These are phyloP conservation scores for Rhadina sibilatrix DNA, from an alignment of 2,113 vertebrate species.

Conservation along the genomic window DNA sequence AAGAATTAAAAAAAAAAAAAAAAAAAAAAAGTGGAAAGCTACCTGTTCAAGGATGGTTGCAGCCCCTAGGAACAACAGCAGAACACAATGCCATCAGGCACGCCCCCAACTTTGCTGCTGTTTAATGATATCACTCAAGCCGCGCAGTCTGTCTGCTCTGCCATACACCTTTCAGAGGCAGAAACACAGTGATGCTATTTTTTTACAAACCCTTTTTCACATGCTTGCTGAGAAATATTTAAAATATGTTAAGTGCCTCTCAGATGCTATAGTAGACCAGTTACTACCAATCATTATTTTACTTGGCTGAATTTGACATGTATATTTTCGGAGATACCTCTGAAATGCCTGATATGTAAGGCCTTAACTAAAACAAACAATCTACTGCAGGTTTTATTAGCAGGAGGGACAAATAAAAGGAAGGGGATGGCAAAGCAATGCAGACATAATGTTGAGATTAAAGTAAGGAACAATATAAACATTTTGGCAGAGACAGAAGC, in stretches of 20 bases:
- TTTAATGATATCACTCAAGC: not conserved
- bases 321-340: not conserved
- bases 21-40: not conserved
- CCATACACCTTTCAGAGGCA: not conserved
- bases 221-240: not conserved
- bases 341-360: not conserved
- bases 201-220: not conserved
- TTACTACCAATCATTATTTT: not conserved
- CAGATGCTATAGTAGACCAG: not conserved
- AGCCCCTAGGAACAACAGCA: not conserved
- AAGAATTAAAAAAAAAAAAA: not conserved
- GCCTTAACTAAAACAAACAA: not conserved
- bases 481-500: not conserved
- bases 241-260: not conserved
- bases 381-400: not conserved
- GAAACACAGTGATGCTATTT: not conserved
- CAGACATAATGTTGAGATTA: not conserved
- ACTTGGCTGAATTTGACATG: not conserved
- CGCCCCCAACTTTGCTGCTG: rapidly evolving
- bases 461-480: not conserved
- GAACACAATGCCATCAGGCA: not conserved
- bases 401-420: not conserved
- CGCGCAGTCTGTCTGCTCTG: not conserved
- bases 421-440: not conserved
- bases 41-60: rapidly evolving